Conservation (phyloP, 2,888 invertebrate genomes). For the Lasioglossum lativentre region DNA sequence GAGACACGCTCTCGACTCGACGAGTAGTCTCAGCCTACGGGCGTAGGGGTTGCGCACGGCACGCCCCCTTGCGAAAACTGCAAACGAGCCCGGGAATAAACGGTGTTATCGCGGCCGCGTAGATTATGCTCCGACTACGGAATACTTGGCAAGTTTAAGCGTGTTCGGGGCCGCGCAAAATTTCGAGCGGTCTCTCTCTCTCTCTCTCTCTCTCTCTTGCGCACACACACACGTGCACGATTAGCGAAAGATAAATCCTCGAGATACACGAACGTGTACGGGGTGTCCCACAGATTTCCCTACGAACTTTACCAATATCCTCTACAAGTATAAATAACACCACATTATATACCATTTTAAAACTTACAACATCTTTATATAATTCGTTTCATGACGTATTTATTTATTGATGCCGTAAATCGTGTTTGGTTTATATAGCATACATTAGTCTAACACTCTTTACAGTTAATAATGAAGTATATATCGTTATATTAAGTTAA, state of each 20-base stretch:
- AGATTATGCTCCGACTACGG: constrained; percentile 26
- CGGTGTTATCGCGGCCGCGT: constrained; percentile 29
- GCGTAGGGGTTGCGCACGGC: neutral
- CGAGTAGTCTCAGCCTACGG: neutral
- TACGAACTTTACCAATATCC: neutral
- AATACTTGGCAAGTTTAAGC: constrained; percentile 39
- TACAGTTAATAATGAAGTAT: too few species aligned
- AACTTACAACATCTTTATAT: too few species aligned
- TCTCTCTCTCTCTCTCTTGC: too few species aligned
- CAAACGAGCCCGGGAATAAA: constrained; percentile 33
- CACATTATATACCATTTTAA: neutral
- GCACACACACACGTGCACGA: neutral
- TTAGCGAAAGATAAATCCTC: constrained; percentile 39
- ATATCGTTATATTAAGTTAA: too few species aligned
- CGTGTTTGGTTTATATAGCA: too few species aligned
- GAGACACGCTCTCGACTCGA: constrained; percentile 2
- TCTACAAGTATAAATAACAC: neutral
- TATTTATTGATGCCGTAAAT: too few species aligned
- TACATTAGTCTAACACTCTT: too few species aligned
- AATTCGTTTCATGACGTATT: too few species aligned
- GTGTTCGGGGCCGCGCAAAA: constrained; percentile 19
- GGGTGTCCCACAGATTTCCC: neutral
- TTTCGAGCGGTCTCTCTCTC: constrained; percentile 20
- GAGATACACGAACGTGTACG: neutral
- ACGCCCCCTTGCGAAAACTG: constrained; percentile 26